Conservation (phyloP, 2,888 invertebrate genomes). For the Rhorus exstirpatorius region DNA sequence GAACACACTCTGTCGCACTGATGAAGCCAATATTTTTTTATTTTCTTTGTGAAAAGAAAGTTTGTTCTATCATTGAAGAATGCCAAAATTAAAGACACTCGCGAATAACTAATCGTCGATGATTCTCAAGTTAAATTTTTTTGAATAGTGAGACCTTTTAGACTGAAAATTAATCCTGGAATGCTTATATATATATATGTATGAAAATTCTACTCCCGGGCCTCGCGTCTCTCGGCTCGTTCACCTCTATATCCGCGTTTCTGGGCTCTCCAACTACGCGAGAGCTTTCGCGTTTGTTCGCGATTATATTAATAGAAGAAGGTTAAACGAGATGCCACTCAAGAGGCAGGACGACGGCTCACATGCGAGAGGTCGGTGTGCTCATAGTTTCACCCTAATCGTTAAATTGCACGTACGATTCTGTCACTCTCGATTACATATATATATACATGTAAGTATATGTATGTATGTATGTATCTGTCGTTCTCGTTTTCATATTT, state of each 20-base stretch:
- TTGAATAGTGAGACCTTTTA: too few relatives aligned
- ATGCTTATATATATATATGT: too few relatives aligned
- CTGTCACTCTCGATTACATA: slow-evolving; percentile 13
- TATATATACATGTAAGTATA: background rate
- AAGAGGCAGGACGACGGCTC: slow-evolving; percentile 36
- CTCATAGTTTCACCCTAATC: slow-evolving; percentile 49
- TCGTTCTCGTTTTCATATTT: too few relatives aligned
- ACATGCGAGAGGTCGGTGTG: slow-evolving; percentile 59
- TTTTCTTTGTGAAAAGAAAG: too few relatives aligned
- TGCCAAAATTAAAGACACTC: too few relatives aligned
- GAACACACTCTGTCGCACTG: too few relatives aligned
- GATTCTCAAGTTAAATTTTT: too few relatives aligned
- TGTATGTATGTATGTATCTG: slow-evolving; percentile 1
- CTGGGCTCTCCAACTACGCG: slow-evolving; percentile 20
- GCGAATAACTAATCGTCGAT: too few relatives aligned
- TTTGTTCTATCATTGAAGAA: too few relatives aligned
- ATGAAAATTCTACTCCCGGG: slow-evolving; percentile 5
- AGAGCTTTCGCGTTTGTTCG: slow-evolving; percentile 46
- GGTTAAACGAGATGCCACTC: slow-evolving; percentile 68
- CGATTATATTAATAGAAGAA: slow-evolving; percentile 69
- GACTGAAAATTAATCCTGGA: too few relatives aligned
- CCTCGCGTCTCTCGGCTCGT: slow-evolving; percentile 42
- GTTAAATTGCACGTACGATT: slow-evolving; percentile 38
- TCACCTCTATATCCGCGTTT: slow-evolving; percentile 57
- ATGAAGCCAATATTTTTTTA: too few relatives aligned